Conservation (phyloP, 1,140 invertebrate genomes). For the Drosophila murphyi region DNA sequence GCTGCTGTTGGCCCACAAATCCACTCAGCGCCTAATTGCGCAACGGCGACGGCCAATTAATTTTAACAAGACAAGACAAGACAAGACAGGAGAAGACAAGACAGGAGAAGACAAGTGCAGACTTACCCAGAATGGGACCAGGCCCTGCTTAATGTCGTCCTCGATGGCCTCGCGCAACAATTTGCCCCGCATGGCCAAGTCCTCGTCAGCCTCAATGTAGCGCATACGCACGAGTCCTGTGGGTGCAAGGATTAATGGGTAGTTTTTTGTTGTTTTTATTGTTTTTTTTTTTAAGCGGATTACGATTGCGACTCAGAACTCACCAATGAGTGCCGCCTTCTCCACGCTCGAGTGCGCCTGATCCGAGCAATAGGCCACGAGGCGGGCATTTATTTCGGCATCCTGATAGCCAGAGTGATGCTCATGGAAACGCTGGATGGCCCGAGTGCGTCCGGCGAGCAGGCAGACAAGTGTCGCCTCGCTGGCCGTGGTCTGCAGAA, state of each 20-base stretch:
- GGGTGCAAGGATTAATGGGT: background rate
- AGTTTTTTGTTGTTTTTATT: background rate
- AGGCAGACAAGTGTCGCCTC: conserved; percentile 96
- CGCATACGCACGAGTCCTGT: conserved; percentile 95
- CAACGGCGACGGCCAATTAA: conserved; percentile 66
- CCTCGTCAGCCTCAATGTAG: conserved; percentile 94
- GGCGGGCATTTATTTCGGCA: conserved; percentile 94
- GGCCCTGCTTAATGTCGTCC: conserved; percentile 92
- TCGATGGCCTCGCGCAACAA: conserved; percentile 92
- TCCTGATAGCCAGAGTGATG: conserved; percentile 90
- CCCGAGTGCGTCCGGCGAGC: conserved; percentile 94
- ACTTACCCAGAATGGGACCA: conserved; percentile 97
- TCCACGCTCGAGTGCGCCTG: conserved; percentile 98
- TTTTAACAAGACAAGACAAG: conserved; percentile 68
- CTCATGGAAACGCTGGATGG: conserved; percentile 88
- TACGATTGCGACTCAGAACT: conserved; percentile 46
- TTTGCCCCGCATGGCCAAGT: conserved; percentile 93
- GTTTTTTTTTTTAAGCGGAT: conserved; percentile 53
- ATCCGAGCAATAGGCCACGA: conserved; percentile 98
- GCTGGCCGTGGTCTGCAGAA: conserved; percentile 96
- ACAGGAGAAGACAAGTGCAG: background rate
- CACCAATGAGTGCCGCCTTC: conserved; percentile 95
- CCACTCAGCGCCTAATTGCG: conserved; percentile 54
- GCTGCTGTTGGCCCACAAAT: conserved; percentile 21
- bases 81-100: background rate